Conservation (phyloP, 2,888 invertebrate species). For the Atherix ibis region DNA sequence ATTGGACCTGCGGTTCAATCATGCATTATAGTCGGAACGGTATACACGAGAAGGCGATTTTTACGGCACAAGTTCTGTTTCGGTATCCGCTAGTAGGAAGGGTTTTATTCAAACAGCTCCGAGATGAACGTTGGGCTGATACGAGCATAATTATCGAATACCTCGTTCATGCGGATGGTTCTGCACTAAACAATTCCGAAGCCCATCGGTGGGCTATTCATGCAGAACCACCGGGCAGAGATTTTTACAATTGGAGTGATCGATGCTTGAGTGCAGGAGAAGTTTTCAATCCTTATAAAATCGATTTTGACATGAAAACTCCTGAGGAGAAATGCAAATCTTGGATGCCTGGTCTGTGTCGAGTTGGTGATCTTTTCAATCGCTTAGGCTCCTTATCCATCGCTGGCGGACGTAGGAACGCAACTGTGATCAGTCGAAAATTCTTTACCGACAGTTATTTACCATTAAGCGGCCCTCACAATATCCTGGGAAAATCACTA, state of each 20-base stretch:
- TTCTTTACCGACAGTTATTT: constrained; percentile 66
- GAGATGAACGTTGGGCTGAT: constrained; percentile 65
- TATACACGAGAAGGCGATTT: constrained; percentile 51
- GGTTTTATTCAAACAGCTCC: constrained; percentile 66
- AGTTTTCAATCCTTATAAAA: constrained; percentile 62
- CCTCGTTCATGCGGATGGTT: constrained; percentile 75
- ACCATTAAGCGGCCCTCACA: constrained; percentile 57
- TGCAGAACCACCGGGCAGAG: constrained; percentile 59
- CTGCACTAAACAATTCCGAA: constrained; percentile 53
- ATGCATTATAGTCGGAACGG: constrained; percentile 45
- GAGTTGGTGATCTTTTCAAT: constrained; percentile 61
- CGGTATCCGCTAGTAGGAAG: constrained; percentile 79
- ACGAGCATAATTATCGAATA: constrained; percentile 72
- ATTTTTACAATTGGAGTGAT: constrained; percentile 82
- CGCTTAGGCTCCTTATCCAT: constrained; percentile 55
- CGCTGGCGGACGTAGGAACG: constrained; percentile 53
- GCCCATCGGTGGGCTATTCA: constrained; percentile 76
- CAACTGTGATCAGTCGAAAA: constrained; percentile 48
- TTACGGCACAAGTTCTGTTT: constrained; percentile 65
- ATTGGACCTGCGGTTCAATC: constrained; percentile 45
- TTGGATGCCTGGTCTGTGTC: constrained; percentile 43
- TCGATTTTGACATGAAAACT: constrained; percentile 44
- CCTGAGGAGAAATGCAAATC: constrained; percentile 42
- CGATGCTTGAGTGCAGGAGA: constrained; percentile 65
- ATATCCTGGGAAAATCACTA: constrained; percentile 64